A percentile compares a stretch with the other conserved stretches of the same genome.
Conservation (phyloP, 2,888 invertebrate genomes). For the Synergus laeviventris region DNA sequence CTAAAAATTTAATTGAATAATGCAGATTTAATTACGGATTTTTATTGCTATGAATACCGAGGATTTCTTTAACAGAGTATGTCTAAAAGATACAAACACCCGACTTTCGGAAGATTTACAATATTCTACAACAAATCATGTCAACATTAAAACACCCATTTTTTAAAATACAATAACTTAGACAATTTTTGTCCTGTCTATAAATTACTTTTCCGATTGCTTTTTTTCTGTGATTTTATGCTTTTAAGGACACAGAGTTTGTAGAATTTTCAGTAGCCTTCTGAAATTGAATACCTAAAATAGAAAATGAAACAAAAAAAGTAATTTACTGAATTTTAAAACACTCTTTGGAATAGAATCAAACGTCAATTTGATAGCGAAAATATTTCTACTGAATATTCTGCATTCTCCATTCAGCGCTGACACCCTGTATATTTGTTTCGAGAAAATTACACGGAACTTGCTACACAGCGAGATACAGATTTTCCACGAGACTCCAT, state of each 20-base stretch:
- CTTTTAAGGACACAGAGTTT: constrained; percentile 42
- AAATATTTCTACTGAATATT: background rate
- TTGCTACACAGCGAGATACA: background rate
- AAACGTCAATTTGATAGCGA: too few species aligned
- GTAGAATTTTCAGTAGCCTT: constrained; percentile 27
- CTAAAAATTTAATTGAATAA: background rate
- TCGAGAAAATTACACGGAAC: background rate
- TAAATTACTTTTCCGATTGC: constrained; percentile 42
- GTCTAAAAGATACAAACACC: constrained; percentile 55
- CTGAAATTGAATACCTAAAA: background rate
- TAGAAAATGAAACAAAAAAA: too few species aligned
- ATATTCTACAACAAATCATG: constrained; percentile 58
- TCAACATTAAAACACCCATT: constrained; percentile 54
- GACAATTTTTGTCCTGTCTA: constrained; percentile 47
- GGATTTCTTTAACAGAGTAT: constrained; percentile 50
- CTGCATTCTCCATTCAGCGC: background rate
- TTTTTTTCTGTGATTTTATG: constrained; percentile 32
- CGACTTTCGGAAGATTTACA: constrained; percentile 57
- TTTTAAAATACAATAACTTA: constrained; percentile 53
- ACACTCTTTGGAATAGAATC: too few species aligned
- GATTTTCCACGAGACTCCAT: background rate
- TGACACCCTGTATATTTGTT: constrained; percentile 8
- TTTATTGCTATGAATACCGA: constrained; percentile 54
- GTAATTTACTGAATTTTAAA: too few species aligned
- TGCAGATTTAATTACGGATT: constrained; percentile 43